Evolutionary conservation across 2,888 invertebrate species (phyloP).

Genomic region (Hypolimnas misippus): DNA sequence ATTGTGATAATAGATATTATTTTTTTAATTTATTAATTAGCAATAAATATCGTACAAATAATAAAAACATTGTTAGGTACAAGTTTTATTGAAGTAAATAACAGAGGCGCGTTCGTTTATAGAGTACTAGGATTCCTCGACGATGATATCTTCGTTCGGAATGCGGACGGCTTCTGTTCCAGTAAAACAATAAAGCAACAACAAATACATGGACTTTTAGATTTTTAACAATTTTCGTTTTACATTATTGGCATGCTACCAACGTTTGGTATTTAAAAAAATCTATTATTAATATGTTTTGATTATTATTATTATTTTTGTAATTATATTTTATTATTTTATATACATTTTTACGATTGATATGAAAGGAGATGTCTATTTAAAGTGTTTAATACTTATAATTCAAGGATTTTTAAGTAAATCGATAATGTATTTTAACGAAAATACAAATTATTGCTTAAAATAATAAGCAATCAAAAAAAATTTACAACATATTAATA

Average conservation of each 20-base stretch:
- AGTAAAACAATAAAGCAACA: conserved; percentile 20
- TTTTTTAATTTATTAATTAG: too few species aligned
- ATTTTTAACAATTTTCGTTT: not conserved
- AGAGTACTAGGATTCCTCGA: conserved; percentile 43
- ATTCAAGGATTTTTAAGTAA: too few species aligned
- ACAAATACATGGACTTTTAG: conserved; percentile 9
- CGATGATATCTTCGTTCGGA: conserved; percentile 47
- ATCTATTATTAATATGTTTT: not conserved
- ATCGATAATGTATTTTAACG: too few species aligned
- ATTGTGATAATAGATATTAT: too few species aligned
- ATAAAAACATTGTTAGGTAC: too few species aligned
- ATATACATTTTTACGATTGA: too few species aligned
- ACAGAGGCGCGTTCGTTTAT: not conserved
- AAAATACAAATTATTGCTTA: not conserved
- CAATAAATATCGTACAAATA: too few species aligned
- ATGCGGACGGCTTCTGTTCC: conserved; percentile 32
- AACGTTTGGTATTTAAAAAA: not conserved
- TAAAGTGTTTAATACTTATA: too few species aligned
- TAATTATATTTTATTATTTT: too few species aligned
- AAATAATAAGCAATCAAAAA: not conserved
- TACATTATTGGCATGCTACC: not conserved
- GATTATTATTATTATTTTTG: too few species aligned
- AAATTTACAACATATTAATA: not conserved
- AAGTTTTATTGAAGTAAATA: not conserved
- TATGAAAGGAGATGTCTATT: too few species aligned